These are phyloP conservation scores for Hippoglossus stenolepis DNA, from an alignment of 2,113 vertebrate genomes.

Conservation along the genomic window DNA sequence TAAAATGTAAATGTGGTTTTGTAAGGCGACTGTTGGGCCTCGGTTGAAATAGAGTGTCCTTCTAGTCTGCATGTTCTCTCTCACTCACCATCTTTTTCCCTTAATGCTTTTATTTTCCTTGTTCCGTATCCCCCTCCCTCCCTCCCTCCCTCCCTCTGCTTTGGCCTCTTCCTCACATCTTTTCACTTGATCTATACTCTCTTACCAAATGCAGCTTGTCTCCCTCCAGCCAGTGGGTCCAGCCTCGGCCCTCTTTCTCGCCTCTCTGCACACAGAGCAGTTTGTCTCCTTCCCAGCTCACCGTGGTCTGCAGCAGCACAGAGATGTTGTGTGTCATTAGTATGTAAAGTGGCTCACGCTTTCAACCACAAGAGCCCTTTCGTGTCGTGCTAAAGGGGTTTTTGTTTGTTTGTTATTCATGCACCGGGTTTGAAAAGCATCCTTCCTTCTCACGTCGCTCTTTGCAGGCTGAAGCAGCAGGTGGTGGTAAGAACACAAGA, in stretches of 20 bases:
- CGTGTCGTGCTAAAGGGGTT: too few species aligned
- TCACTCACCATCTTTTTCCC: conserved; percentile 1
- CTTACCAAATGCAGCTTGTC: conserved; percentile 90
- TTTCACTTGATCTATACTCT: background rate
- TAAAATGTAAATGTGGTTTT: too few species aligned
- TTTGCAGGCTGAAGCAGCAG: conserved; percentile 1
- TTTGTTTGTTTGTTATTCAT: background rate
- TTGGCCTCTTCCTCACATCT: background rate
- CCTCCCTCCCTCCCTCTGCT: background rate
- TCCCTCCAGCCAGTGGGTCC: conserved; percentile 92
- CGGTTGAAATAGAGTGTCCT: background rate
- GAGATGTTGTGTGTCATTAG: conserved; percentile 7
- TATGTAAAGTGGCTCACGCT: conserved; percentile 26
- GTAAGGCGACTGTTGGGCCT: too few species aligned
- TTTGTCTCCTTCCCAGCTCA: conserved; percentile 90
- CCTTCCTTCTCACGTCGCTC: background rate
- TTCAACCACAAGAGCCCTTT: background rate
- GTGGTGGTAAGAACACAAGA: conserved; percentile 11
- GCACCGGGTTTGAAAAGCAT: background rate
- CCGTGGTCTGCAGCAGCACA: conserved; percentile 82
- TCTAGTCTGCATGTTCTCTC: conserved; percentile 45
- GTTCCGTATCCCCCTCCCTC: background rate
- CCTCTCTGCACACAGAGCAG: conserved; percentile 90
- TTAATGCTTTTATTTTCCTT: conserved; percentile 24
- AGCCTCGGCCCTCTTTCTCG: conserved; percentile 92